These are phyloP conservation scores for Myotis lucifugus DNA, from an alignment of 2,113 vertebrate species.

Conservation along the genomic window DNA sequence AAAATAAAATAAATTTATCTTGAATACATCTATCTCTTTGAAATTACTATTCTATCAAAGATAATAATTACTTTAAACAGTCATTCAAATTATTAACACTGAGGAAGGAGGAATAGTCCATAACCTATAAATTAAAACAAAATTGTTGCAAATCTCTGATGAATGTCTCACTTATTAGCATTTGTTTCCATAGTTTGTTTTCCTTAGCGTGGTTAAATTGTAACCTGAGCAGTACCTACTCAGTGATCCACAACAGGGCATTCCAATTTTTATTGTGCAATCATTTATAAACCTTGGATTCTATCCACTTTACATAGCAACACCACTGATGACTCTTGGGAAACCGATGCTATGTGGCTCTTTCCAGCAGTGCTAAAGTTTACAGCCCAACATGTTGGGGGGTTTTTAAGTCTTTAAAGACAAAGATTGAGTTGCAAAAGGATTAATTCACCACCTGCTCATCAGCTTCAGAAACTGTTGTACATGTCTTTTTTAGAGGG, in stretches of 20 bases:
- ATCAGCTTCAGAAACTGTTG: background rate
- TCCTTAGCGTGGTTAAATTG: slow-evolving; percentile 57
- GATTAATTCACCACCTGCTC: background rate
- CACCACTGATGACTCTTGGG: background rate
- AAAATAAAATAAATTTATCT: slow-evolving; percentile 1
- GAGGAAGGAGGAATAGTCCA: background rate
- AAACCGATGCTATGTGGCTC: background rate
- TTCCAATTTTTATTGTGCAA: slow-evolving; percentile 67
- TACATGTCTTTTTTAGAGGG: background rate
- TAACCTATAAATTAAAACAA: slow-evolving; percentile 41
- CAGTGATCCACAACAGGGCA: slow-evolving; percentile 70
- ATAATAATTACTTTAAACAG: slow-evolving; percentile 17
- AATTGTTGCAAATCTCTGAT: slow-evolving; percentile 65
- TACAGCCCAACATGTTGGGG: background rate
- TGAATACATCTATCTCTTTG: background rate
- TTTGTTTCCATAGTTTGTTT: slow-evolving; percentile 32
- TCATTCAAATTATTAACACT: background rate
- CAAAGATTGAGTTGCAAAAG: background rate
- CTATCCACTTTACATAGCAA: background rate
- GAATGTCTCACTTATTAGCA: background rate
- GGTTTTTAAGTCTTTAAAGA: background rate
- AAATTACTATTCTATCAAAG: slow-evolving; percentile 41
- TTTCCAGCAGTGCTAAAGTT: background rate
- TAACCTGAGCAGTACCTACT: slow-evolving; percentile 53
- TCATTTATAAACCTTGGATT: slow-evolving; percentile 47